Conservation (phyloP, 2,888 invertebrate genomes). For the Cyclophora punctaria region DNA sequence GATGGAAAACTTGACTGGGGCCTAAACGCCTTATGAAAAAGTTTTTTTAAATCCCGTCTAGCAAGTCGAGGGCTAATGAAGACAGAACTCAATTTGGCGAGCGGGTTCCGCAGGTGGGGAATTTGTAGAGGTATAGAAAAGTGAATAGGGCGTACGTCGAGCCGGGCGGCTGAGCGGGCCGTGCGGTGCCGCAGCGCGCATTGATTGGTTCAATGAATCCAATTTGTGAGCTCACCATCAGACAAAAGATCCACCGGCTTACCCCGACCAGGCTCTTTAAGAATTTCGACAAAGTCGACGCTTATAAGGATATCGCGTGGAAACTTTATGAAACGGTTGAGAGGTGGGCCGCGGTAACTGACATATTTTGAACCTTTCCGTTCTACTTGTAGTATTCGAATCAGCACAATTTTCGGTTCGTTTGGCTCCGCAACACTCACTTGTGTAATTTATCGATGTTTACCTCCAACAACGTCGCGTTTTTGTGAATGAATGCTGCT, state of each 20-base stretch:
- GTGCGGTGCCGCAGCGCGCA: constrained; percentile 20
- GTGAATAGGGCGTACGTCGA: constrained; percentile 18
- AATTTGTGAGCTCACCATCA: constrained; percentile 35
- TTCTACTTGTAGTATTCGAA: too few species aligned
- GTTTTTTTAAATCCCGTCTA: constrained; percentile 45
- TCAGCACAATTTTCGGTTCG: constrained; percentile 1
- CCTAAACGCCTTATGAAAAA: constrained; percentile 58
- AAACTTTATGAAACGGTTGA: background rate
- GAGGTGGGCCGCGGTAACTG: too few species aligned
- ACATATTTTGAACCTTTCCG: too few species aligned
- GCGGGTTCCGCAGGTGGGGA: constrained; percentile 26
- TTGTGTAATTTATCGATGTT: too few species aligned
- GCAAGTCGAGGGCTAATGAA: constrained; percentile 57
- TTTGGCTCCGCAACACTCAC: background rate
- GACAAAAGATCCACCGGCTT: constrained; percentile 27
- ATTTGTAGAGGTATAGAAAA: constrained; percentile 25
- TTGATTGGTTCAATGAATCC: constrained; percentile 50
- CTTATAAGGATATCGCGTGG: constrained; percentile 1
- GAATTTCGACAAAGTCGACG: constrained; percentile 9
- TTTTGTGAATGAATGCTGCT: background rate
- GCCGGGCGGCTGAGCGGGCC: constrained; percentile 9
- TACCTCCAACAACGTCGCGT: too few species aligned
- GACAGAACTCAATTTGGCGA: constrained; percentile 55
- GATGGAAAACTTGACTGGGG: constrained; percentile 64
- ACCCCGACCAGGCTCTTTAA: constrained; percentile 14